These are phyloP conservation scores for Hucho hucho DNA, from an alignment of 2,113 vertebrate genomes.

Conservation along the genomic window DNA sequence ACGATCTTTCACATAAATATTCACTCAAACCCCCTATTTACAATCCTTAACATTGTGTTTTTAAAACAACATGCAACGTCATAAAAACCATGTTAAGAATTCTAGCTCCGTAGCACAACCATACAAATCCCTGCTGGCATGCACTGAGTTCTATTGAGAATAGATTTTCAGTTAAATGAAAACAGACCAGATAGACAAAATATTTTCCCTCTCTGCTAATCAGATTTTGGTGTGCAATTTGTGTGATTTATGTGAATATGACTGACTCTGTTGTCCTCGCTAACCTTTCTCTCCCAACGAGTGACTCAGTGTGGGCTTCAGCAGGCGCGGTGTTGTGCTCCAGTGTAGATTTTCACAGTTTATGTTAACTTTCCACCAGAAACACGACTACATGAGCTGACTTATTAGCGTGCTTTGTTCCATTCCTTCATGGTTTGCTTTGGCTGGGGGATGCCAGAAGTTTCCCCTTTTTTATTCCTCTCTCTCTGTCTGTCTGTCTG, in stretches of 20 bases:
- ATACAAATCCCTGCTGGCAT: constrained; percentile 19
- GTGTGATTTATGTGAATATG: neutral
- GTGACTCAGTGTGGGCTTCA: neutral
- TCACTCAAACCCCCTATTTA: constrained; percentile 32
- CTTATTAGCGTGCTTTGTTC: neutral
- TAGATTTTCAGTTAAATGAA: constrained; percentile 23
- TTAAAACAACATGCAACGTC: constrained; percentile 30
- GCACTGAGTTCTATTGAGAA: constrained; percentile 8
- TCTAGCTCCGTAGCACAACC: constrained; percentile 20
- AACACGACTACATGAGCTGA: neutral
- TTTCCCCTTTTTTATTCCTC: neutral
- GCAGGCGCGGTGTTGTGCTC: neutral
- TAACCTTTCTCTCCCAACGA: constrained; percentile 5
- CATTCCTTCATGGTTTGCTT: neutral
- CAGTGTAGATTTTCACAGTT: constrained; percentile 13
- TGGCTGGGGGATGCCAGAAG: neutral
- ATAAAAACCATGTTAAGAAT: constrained; percentile 20
- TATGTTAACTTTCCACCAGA: constrained; percentile 1
- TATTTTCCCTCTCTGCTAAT: constrained; percentile 19
- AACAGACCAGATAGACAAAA: constrained; percentile 45
- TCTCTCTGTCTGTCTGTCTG: neutral
- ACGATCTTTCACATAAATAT: constrained; percentile 35
- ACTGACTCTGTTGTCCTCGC: constrained; percentile 3
- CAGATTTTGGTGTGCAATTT: constrained; percentile 19
- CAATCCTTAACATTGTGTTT: constrained; percentile 17